Evolutionary conservation across 2,797 vertebrate species (phyloP).

Genomic region (Coccyzus lansbergi): DNA sequence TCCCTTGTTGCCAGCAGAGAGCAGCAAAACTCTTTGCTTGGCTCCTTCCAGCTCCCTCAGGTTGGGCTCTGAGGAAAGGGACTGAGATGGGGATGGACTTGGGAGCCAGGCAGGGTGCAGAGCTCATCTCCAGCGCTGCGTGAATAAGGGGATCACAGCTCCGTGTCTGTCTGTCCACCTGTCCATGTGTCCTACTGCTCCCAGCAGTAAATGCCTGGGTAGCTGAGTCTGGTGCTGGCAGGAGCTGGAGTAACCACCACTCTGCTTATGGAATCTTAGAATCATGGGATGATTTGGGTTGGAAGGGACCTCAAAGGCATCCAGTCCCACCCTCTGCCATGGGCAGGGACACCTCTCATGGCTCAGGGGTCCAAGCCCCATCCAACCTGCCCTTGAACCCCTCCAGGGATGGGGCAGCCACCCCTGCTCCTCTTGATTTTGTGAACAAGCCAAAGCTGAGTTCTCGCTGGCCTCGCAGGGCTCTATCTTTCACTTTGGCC

Average conservation of each 20-base stretch:
- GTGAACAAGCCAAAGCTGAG: not conserved
- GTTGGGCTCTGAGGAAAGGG: not conserved
- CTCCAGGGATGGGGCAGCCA: no score
- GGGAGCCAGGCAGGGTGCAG: not conserved
- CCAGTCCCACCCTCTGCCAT: no score
- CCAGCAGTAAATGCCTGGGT: not conserved
- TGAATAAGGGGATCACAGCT: not conserved
- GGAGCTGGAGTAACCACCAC: not conserved
- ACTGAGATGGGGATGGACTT: not conserved
- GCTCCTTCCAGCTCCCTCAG: not conserved
- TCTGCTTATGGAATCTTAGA: not conserved
- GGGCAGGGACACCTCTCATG: no score
- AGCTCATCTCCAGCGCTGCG: not conserved
- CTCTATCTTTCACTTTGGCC: not conserved
- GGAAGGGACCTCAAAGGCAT: no score
- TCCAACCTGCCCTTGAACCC: no score
- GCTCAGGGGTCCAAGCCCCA: no score
- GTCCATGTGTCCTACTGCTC: not conserved
- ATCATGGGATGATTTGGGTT: no score
- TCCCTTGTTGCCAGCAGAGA: constrained; percentile 41
- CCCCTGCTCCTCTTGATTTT: not conserved
- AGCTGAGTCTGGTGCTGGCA: not conserved
- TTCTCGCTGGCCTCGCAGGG: not conserved
- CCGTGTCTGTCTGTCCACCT: not conserved
- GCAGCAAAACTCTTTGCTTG: constrained; percentile 59